Conservation (phyloP, 2,888 invertebrate genomes). For the Parnassius smintheus region DNA sequence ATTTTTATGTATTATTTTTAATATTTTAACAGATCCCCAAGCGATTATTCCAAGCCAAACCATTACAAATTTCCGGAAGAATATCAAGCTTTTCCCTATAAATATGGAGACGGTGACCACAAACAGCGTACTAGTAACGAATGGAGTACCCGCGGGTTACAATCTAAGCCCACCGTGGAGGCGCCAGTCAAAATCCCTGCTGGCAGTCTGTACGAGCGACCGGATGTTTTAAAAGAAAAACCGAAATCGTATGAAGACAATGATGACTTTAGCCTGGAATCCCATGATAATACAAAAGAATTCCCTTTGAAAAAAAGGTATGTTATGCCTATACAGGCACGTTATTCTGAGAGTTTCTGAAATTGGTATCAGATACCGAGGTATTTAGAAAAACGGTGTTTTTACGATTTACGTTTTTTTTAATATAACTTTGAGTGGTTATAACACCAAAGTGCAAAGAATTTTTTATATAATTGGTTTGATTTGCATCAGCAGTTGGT, state of each 20-base stretch:
- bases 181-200: constrained; percentile 51
- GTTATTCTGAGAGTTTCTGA: too few relatives aligned
- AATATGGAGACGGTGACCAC: constrained; percentile 46
- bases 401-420: too few relatives aligned
- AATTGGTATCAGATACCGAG: too few relatives aligned
- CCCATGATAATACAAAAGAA: constrained; percentile 46
- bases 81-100: constrained; percentile 54
- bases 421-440: too few relatives aligned
- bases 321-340: too few relatives aligned
- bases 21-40: constrained; percentile 42
- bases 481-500: too few relatives aligned
- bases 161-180: constrained; percentile 56
- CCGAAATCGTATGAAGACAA: constrained; percentile 41
- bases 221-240: constrained; percentile 55
- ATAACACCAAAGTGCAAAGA: too few relatives aligned
- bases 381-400: too few relatives aligned
- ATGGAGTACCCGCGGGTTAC: constrained; percentile 46
- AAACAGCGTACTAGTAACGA: constrained; percentile 40
- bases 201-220: constrained; percentile 60
- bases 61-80: constrained; percentile 40
- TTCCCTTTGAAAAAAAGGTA: constrained; percentile 40
- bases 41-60: constrained; percentile 41
- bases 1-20: neutral
- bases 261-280: constrained; percentile 48
- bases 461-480: too few relatives aligned